These are phyloP conservation scores for Adelosebastes latens DNA, from an alignment of 2,797 vertebrate species.

Conservation along the genomic window DNA sequence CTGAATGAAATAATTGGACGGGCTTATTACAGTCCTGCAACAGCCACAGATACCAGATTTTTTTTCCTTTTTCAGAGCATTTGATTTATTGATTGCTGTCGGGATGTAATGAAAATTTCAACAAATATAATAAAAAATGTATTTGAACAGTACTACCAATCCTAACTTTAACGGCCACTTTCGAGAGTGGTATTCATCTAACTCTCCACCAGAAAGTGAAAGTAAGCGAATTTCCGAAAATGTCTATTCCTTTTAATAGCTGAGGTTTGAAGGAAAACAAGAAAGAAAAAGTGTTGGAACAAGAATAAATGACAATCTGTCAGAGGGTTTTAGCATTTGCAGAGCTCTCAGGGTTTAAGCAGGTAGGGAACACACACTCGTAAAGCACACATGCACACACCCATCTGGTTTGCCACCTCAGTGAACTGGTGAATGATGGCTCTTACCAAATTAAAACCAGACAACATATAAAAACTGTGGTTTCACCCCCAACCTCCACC, in stretches of 20 bases:
- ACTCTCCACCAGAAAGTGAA: background rate
- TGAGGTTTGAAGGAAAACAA: background rate
- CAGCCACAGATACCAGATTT: background rate
- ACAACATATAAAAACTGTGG: constrained; percentile 79
- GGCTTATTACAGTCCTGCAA: background rate
- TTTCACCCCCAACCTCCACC: constrained; percentile 64
- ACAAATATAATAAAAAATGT: background rate
- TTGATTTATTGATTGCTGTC: background rate
- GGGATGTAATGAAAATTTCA: fast-evolving
- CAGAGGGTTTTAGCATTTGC: constrained; percentile 15
- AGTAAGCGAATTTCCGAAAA: background rate
- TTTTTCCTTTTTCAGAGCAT: background rate
- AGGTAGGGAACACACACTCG: constrained; percentile 40
- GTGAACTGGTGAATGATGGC: constrained; percentile 79
- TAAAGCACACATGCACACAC: constrained; percentile 28
- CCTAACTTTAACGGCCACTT: background rate
- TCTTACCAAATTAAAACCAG: constrained; percentile 81
- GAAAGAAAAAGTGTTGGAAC: background rate
- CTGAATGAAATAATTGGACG: background rate
- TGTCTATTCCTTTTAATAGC: background rate
- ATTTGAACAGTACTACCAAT: background rate
- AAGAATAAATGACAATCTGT: constrained; percentile 17
- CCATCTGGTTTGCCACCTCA: constrained; percentile 77
- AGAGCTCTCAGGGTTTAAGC: constrained; percentile 25
- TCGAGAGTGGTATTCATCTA: background rate